Percentiles rank a stretch among this genome's conserved stretches.
phyloP scores from a whole-genome alignment of 2,797 vertebrate species.

The Enteromius argenteus region DNA sequence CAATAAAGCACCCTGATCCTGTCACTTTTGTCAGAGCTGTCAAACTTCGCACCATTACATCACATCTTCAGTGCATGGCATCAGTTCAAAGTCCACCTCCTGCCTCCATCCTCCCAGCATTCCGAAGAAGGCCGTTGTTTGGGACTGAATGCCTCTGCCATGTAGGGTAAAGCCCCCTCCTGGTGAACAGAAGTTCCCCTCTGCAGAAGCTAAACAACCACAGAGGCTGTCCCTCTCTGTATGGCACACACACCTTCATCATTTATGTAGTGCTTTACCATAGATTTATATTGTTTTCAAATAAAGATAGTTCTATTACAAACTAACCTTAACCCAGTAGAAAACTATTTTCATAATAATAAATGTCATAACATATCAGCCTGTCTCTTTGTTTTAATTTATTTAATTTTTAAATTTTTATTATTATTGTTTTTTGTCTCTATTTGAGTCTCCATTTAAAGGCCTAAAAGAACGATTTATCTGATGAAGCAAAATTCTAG shows the following conservation, averaged over 20 bases:
- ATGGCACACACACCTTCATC: not conserved
- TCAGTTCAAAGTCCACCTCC: slow-evolving; percentile 17
- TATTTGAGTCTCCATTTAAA: not conserved
- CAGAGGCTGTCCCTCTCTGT: not conserved
- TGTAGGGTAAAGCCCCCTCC: slow-evolving; percentile 75
- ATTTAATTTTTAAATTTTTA: too few species aligned
- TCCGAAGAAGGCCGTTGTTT: slow-evolving; percentile 49
- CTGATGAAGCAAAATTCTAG: not conserved
- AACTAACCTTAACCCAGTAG: not conserved
- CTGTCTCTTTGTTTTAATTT: not conserved
- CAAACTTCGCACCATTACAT: slow-evolving; percentile 1
- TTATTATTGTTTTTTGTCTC: too few species aligned
- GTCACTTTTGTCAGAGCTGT: slow-evolving; percentile 14
- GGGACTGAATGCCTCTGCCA: slow-evolving; percentile 71
- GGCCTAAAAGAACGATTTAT: not conserved
- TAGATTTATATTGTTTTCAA: not conserved
- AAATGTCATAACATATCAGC: not conserved
- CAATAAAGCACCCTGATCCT: not conserved
- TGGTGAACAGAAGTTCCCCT: slow-evolving; percentile 19
- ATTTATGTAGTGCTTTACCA: not conserved
- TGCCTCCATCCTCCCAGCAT: slow-evolving; percentile 16
- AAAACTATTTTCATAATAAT: not conserved
- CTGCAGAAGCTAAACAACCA: not conserved
- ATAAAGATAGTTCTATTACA: not conserved
- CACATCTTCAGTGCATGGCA: slow-evolving; percentile 3